phyloP scores from a whole-genome alignment of 2,797 vertebrate species.

The Acestrorhynchus altus region DNA sequence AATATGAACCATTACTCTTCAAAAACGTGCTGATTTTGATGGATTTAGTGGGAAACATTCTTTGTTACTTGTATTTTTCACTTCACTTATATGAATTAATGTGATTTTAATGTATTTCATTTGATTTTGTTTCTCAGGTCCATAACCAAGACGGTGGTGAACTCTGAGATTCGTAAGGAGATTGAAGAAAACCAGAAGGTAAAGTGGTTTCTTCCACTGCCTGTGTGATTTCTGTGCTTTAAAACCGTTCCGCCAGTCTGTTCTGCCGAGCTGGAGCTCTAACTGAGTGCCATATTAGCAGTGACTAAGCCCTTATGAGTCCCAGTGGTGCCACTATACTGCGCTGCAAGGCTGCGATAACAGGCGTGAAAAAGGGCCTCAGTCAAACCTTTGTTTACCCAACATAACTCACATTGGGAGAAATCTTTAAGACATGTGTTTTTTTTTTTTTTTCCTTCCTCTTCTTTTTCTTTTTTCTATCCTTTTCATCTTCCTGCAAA shows the following conservation, averaged over 20 bases:
- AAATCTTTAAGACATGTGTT: background rate
- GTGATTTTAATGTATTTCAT: background rate
- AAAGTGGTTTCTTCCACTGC: slow-evolving; percentile 25
- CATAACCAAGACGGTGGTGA: slow-evolving; percentile 94
- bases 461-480: too few relatives aligned
- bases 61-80: background rate
- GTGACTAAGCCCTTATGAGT: background rate
- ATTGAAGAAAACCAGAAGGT: slow-evolving; percentile 98
- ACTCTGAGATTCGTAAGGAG: slow-evolving; percentile 87
- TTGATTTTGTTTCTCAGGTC: slow-evolving; percentile 77
- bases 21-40: too few relatives aligned
- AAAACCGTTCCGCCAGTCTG: background rate
- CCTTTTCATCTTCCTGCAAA: slow-evolving; percentile 34
- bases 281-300: background rate
- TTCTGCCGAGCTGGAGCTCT: background rate
- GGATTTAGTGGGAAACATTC: background rate
- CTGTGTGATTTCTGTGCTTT: background rate
- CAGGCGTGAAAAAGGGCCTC: slow-evolving; percentile 16
- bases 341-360: background rate
- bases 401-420: slow-evolving; percentile 17
- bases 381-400: slow-evolving; percentile 18
- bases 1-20: background rate
- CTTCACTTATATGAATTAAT: background rate
- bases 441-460: too few relatives aligned
- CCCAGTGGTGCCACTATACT: background rate